Evolutionary conservation across 2,888 invertebrate genomes (phyloP).

Genomic region (Perizoma affinitatum): DNA sequence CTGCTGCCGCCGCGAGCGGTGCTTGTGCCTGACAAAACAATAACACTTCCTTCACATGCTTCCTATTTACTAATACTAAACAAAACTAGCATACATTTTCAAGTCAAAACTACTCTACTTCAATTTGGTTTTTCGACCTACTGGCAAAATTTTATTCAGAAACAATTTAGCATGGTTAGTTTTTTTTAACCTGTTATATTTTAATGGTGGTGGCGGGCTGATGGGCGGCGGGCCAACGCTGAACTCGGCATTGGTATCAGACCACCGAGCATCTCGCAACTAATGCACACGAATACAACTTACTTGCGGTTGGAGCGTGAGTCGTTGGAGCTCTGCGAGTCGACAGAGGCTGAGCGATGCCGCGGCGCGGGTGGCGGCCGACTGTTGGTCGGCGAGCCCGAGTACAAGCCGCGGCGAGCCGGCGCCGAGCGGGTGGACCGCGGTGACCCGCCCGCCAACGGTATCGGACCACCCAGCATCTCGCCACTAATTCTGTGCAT

Average conservation of each 20-base stretch:
- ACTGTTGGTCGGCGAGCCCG: conserved; percentile 89
- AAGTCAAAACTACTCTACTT: too few species aligned
- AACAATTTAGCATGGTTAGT: too few species aligned
- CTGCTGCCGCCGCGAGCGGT: conserved; percentile 90
- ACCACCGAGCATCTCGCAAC: too few species aligned
- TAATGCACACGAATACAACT: conserved; percentile 30
- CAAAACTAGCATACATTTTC: too few species aligned
- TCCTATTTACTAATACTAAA: too few species aligned
- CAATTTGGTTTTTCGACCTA: too few species aligned
- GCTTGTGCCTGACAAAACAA: conserved; percentile 85
- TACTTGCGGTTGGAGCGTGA: conserved; percentile 91
- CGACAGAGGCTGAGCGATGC: conserved; percentile 90
- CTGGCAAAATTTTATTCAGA: too few species aligned
- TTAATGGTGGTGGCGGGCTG: too few species aligned
- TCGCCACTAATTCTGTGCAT: conserved; percentile 65
- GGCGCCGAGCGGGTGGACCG: conserved; percentile 93
- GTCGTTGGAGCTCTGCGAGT: conserved; percentile 95
- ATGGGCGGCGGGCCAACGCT: too few species aligned
- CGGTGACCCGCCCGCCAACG: conserved; percentile 85
- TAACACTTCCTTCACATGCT: not conserved
- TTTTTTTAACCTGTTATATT: too few species aligned
- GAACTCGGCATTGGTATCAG: too few species aligned
- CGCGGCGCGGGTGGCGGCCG: conserved; percentile 91
- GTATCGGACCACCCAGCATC: conserved; percentile 55
- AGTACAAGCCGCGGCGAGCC: conserved; percentile 89